Conservation (phyloP, 2,113 vertebrate species). For the Octodon degus region DNA sequence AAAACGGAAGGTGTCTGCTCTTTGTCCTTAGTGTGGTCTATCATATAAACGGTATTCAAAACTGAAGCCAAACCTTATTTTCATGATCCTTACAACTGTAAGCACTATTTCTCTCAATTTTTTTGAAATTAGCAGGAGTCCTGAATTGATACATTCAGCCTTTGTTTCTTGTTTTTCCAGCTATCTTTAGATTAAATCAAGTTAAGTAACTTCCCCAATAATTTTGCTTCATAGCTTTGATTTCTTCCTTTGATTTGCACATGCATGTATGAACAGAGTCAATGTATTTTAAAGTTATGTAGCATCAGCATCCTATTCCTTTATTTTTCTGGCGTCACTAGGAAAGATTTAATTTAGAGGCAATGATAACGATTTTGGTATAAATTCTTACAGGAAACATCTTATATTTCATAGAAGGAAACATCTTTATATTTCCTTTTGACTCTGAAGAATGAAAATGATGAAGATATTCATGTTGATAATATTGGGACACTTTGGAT, state of each 20-base stretch:
- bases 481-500: background rate
- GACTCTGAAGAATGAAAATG: background rate
- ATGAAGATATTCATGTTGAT: slow-evolving; percentile 12
- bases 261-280: background rate
- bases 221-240: background rate
- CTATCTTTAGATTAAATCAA: background rate
- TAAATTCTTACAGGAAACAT: background rate
- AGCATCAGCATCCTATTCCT: background rate
- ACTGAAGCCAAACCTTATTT: background rate
- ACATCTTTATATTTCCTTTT: too few species aligned
- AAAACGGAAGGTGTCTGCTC: background rate
- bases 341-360: background rate
- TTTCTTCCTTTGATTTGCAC: background rate
- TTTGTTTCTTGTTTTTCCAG: background rate
- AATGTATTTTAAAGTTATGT: background rate
- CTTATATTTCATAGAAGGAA: background rate
- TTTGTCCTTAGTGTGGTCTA: background rate
- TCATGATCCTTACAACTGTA: background rate
- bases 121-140: background rate
- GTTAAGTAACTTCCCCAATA: background rate
- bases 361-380: background rate
- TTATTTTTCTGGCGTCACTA: background rate
- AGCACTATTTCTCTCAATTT: background rate
- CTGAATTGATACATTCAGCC: background rate
- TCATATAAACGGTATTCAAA: background rate